Evolutionary conservation across 2,113 vertebrate genomes (phyloP), one percentile per base, ranked within the genome.

Genomic region (Zootoca vivipara): DNA sequence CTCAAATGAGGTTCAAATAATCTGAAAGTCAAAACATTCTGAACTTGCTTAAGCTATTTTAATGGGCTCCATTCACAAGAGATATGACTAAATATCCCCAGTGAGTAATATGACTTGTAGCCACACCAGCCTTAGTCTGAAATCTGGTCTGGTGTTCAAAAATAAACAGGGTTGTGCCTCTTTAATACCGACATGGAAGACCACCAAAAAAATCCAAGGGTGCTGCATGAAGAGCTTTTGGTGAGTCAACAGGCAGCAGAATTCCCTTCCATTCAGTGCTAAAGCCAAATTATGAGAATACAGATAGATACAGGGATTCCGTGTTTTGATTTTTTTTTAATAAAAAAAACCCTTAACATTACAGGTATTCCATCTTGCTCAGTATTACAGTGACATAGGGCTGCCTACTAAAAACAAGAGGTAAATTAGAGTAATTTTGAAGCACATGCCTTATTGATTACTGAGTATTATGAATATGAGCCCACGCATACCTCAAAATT

Each of bases 1-100:
- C 52, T 85, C 52, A 85, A 10, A 74, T 74, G 33, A 38, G 83
- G 15, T 85, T 24, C 56, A 40, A 85, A 85, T 75, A 75, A 38
- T 75, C 62, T 85, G 56, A 85, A 18, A 85, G 40, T 93, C 90
- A 94, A 87, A 90, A 90, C 74, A 89, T 4, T 81, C 86, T 92
- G 92, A 93, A 93, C 90, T 93, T 92, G 92, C 93, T 93, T 16
- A 79, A 94, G 90, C 86, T 87, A 85, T 92, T 72, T 94, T 94
- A 92, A 85, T 94, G 93, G 90, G 94, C 94, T 96, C 90, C 94
- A 92, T 94, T 95, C 89, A 62, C 62, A 92, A 95, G 94, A 92
- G 92, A 94, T 92, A 96, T 96, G 96, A 96, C 96, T 96, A 96
- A 96, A 91, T 90, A 94, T 96, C 90, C 92, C 96, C 95, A 96